Evolutionary conservation across 2,797 vertebrate genomes (phyloP).

Genomic region (Danio albolineatus): DNA sequence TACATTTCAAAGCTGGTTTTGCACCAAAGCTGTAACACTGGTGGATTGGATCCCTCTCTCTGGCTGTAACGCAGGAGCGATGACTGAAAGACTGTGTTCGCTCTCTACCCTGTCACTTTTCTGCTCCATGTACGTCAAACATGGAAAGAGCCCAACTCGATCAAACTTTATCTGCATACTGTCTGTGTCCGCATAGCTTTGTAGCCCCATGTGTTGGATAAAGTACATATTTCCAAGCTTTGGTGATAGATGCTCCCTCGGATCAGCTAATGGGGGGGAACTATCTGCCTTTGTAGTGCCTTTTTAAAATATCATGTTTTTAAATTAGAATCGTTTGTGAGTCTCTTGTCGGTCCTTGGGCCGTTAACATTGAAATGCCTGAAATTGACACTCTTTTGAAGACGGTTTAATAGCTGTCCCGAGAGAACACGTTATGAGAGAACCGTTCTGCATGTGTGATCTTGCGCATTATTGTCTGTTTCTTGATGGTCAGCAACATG

Average conservation of each 20-base stretch:
- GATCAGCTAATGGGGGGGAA: constrained; percentile 42
- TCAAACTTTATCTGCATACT: constrained; percentile 19
- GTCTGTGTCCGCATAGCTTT: constrained; percentile 28
- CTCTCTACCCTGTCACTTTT: constrained; percentile 8
- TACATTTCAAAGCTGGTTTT: constrained; percentile 37
- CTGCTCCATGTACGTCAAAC: constrained; percentile 6
- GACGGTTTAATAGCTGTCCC: constrained; percentile 3
- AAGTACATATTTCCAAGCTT: constrained; percentile 30
- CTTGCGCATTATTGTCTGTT: constrained; percentile 39
- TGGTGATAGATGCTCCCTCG: constrained; percentile 29
- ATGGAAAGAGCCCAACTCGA: constrained; percentile 13
- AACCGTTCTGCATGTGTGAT: constrained; percentile 24
- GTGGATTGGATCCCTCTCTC: constrained; percentile 12
- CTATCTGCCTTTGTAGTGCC: constrained; percentile 55
- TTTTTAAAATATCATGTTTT: constrained; percentile 49
- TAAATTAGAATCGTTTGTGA: constrained; percentile 34
- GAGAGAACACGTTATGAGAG: constrained; percentile 54
- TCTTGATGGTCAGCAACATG: constrained; percentile 37
- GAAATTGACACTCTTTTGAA: constrained; percentile 42
- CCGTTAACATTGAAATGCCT: constrained; percentile 26
- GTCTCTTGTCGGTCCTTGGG: constrained; percentile 4
- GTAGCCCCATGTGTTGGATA: constrained; percentile 25
- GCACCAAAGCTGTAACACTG: constrained; percentile 38
- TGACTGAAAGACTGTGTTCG: constrained; percentile 35
- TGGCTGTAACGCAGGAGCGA: constrained; percentile 31